A percentile compares a stretch with the other conserved stretches of the same genome.
Evolutionary conservation across 2,113 vertebrate genomes (phyloP).

Genomic region (Ginglymostoma cirratum): DNA sequence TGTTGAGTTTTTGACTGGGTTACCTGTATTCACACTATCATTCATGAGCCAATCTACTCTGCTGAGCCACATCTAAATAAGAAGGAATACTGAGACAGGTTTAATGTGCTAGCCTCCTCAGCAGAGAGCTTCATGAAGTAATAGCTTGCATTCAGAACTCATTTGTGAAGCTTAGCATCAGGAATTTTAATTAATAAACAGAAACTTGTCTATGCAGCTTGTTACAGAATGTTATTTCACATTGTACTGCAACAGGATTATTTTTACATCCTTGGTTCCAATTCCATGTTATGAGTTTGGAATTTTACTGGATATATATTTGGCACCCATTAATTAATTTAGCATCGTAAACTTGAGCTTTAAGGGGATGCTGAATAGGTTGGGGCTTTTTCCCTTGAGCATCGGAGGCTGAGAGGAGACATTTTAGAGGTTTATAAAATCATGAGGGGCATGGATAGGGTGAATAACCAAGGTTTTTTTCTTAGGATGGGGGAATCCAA

Average conservation of each 20-base stretch:
- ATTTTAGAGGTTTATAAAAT: too few relatives aligned
- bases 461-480: too few relatives aligned
- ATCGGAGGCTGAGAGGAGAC: too few relatives aligned
- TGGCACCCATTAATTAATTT: not conserved
- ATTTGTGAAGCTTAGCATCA: not conserved
- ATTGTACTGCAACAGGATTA: not conserved
- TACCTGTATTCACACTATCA: too few relatives aligned
- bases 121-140: not conserved
- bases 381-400: too few relatives aligned
- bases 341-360: not conserved
- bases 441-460: too few relatives aligned
- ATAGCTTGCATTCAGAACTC: not conserved
- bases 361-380: too few relatives aligned
- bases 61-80: not conserved
- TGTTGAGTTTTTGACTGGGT: not conserved
- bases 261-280: not conserved
- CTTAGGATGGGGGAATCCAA: too few relatives aligned
- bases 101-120: not conserved
- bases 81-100: not conserved
- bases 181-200: not conserved
- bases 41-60: not conserved
- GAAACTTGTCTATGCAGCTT: not conserved
- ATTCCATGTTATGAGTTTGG: not conserved
- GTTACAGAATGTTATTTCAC: not conserved
- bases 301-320: not conserved